Conservation (phyloP, 2,113 vertebrate genomes). For the Marmota monax region DNA sequence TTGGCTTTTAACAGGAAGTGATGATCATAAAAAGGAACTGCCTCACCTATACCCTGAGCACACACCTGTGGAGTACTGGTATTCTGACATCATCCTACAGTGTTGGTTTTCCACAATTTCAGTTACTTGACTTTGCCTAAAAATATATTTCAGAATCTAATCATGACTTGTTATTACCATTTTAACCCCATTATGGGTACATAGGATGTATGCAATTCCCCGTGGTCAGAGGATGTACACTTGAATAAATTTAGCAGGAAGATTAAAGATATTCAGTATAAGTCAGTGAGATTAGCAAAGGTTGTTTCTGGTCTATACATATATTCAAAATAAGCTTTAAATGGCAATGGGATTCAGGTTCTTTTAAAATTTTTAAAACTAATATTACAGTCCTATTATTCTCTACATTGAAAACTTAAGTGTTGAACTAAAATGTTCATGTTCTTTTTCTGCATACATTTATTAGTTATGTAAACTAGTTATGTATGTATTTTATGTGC, state of each 20-base stretch:
- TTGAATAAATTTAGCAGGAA: neutral
- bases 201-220: neutral
- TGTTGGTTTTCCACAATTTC: neutral
- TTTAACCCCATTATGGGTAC: neutral
- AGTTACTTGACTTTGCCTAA: slow-evolving; percentile 3
- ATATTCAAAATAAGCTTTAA: neutral
- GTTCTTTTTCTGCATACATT: slow-evolving; percentile 1
- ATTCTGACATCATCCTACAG: neutral
- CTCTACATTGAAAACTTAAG: neutral
- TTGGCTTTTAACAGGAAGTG: neutral
- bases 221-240: neutral
- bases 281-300: neutral
- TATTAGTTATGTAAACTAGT: neutral
- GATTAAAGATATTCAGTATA: neutral
- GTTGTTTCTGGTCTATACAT: neutral
- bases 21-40: neutral
- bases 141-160: neutral
- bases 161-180: neutral
- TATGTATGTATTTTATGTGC: neutral
- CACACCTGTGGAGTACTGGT: neutral
- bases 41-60: neutral
- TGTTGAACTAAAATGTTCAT: neutral
- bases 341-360: neutral
- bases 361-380: neutral
- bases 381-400: neutral